Conservation (phyloP, 2,888 invertebrate species). For the Chesias legatella region DNA sequence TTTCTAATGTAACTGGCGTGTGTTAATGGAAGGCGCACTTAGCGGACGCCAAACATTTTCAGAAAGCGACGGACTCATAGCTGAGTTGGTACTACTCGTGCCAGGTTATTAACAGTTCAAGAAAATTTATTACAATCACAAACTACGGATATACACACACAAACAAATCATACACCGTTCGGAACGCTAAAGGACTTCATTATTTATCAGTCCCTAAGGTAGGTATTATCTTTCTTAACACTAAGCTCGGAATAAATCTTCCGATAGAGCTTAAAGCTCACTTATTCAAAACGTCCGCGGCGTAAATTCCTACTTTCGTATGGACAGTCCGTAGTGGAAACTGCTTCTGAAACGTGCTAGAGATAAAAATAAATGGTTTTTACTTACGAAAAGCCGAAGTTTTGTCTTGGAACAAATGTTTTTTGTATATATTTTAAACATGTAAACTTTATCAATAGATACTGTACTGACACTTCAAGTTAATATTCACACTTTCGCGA, state of each 20-base stretch:
- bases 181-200: constrained; percentile 1
- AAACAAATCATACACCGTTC: no score
- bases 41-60: neutral
- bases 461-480: no score
- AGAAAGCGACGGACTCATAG: no score
- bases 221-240: constrained; percentile 18
- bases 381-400: constrained; percentile 1
- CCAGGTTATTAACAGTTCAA: no score
- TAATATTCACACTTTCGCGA: no score
- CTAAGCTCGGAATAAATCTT: constrained; percentile 21
- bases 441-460: no score
- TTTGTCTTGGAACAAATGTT: neutral
- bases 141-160: no score
- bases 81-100: no score
- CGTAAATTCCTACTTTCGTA: constrained; percentile 24
- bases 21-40: neutral
- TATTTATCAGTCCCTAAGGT: constrained; percentile 16
- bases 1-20: neutral
- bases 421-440: neutral
- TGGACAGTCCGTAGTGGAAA: constrained; percentile 19
- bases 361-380: constrained; percentile 24
- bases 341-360: constrained; percentile 21
- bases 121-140: no score
- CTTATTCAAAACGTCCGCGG: constrained; percentile 19
- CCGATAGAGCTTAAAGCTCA: constrained; percentile 20